Evolutionary conservation across 1,140 invertebrate genomes (phyloP).

Genomic region (Drosophila aff.): DNA sequence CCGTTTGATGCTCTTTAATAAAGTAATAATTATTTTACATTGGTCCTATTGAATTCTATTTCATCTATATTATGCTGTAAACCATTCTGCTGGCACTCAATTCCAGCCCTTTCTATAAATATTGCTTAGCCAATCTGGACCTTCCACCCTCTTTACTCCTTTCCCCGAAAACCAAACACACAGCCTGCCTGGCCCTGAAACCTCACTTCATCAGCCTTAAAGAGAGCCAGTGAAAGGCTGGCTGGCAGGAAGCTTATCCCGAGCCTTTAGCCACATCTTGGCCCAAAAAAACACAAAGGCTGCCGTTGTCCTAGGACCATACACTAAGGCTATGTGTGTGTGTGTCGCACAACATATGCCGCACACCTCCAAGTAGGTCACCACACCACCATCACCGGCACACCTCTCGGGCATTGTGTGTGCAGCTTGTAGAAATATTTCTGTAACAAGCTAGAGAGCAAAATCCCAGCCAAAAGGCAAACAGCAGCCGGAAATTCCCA

Average conservation of each 20-base stretch:
- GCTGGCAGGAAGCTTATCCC: conserved; percentile 41
- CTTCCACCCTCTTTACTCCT: not conserved
- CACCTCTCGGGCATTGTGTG: conserved; percentile 23
- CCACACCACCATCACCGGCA: conserved; percentile 8
- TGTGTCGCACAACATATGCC: conserved; percentile 36
- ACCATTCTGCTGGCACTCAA: not conserved
- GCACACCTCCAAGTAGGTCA: conserved; percentile 55
- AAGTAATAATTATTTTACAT: conserved; percentile 1
- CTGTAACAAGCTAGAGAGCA: conserved; percentile 36
- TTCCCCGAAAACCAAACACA: conserved; percentile 4
- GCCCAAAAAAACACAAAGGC: conserved; percentile 31
- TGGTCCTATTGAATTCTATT: not conserved
- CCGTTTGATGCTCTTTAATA: conserved; percentile 20
- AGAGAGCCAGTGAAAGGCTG: not conserved
- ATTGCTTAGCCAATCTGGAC: conserved; percentile 34
- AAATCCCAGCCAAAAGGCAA: conserved; percentile 47
- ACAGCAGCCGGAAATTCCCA: conserved; percentile 38
- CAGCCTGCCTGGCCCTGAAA: conserved; percentile 12
- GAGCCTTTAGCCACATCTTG: conserved; percentile 51
- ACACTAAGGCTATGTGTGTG: not conserved
- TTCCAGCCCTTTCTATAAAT: conserved; percentile 21
- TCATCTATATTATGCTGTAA: not conserved
- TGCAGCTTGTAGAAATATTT: conserved; percentile 60
- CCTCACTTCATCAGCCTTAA: conserved; percentile 48
- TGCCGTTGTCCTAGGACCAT: conserved; percentile 5